phyloP scores from a whole-genome alignment of 2,113 vertebrate species.

The Caracal caracal region DNA sequence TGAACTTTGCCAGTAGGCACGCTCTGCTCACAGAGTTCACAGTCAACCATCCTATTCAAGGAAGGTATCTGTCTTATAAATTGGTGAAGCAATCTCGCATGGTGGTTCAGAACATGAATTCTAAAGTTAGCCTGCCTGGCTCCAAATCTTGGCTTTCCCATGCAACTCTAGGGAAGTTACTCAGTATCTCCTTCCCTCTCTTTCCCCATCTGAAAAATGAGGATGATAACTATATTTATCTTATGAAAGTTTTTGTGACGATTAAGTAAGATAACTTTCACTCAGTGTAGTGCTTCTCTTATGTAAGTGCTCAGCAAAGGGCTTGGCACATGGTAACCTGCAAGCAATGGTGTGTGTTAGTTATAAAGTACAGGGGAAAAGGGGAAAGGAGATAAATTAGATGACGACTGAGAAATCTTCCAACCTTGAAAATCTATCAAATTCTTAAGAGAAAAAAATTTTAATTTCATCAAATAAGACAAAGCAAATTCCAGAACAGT shows the following conservation, averaged over 20 bases:
- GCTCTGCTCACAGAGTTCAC: not conserved
- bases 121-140: not conserved
- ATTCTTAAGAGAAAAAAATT: not conserved
- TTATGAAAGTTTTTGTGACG: not conserved
- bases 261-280: not conserved
- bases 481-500: not conserved
- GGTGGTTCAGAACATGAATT: not conserved
- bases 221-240: not conserved
- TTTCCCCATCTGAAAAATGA: not conserved
- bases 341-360: not conserved
- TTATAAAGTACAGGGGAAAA: not conserved
- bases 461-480: slow-evolving; percentile 1
- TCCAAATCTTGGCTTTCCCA: not conserved
- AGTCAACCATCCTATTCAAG: not conserved
- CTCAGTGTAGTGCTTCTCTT: not conserved
- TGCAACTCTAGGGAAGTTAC: not conserved
- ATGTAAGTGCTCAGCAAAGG: not conserved
- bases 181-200: not conserved
- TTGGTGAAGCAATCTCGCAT: not conserved
- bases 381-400: not conserved
- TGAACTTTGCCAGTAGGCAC: not conserved
- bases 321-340: not conserved
- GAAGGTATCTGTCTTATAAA: not conserved
- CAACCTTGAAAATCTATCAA: not conserved
- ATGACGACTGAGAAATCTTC: not conserved